Evolutionary conservation across 1,140 invertebrate genomes (phyloP).

Genomic region (Rhopalosiphum maidis): DNA sequence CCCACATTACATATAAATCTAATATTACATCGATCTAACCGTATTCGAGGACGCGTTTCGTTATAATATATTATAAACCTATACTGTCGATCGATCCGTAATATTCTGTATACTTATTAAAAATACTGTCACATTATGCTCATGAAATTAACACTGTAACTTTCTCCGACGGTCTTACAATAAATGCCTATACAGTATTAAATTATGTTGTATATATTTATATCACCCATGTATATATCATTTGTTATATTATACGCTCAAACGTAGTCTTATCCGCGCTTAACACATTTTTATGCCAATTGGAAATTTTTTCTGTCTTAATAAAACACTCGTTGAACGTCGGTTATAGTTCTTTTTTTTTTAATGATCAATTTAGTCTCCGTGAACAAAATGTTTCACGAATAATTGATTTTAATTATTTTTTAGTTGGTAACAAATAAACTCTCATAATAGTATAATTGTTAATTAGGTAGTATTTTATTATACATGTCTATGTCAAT

Average conservation of each 20-base stretch:
- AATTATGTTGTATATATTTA: neutral
- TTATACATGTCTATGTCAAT: no score
- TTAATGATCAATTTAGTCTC: neutral
- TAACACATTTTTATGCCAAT: neutral
- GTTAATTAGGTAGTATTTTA: neutral
- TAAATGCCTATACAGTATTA: neutral
- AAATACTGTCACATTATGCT: constrained; percentile 2
- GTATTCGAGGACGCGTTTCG: neutral
- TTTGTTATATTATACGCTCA: neutral
- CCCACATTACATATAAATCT: no score
- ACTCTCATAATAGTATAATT: no score
- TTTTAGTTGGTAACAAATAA: no score
- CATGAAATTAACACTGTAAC: neutral
- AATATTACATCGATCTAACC: neutral
- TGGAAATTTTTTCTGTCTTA: neutral
- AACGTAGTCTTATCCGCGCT: neutral
- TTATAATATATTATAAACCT: neutral
- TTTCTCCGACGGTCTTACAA: neutral
- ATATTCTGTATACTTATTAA: neutral
- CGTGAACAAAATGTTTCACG: neutral
- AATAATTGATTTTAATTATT: neutral
- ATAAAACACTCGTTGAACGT: neutral
- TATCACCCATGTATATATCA: neutral
- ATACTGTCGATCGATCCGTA: neutral
- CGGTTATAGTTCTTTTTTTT: neutral